Evolutionary conservation across 2,888 invertebrate species (phyloP).

Genomic region (Augochlorella aurata): DNA sequence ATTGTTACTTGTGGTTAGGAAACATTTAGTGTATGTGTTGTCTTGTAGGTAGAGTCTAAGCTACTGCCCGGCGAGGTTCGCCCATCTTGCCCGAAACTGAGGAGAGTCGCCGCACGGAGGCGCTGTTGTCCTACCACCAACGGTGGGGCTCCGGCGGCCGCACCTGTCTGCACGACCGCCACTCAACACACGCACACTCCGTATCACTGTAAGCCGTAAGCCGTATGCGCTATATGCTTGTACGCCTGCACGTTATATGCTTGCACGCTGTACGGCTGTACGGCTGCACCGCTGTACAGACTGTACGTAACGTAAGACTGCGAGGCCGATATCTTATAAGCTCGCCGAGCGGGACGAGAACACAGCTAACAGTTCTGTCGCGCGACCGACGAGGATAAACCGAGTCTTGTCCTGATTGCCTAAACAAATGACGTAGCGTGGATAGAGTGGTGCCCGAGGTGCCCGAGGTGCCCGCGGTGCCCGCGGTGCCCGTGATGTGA

Average conservation of each 20-base stretch:
- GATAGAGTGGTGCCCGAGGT: conserved; percentile 23
- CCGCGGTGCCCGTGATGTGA: neutral
- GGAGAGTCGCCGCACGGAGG: conserved; percentile 71
- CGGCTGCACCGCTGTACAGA: no score
- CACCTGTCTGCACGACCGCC: conserved; percentile 73
- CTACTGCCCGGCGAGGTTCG: conserved; percentile 81
- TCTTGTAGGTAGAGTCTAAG: conserved; percentile 81
- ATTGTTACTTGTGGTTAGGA: conserved; percentile 74
- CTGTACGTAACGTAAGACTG: conserved; percentile 1
- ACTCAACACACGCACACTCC: conserved; percentile 60
- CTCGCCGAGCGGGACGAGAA: conserved; percentile 34
- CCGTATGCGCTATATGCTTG: neutral
- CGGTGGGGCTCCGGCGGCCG: conserved; percentile 74
- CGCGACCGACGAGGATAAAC: conserved; percentile 19
- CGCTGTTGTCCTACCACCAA: conserved; percentile 63
- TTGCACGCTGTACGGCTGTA: neutral
- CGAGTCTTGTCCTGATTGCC: neutral
- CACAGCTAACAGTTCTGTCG: neutral
- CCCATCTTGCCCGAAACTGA: conserved; percentile 80
- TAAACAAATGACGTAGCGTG: conserved; percentile 39
- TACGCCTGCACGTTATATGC: neutral
- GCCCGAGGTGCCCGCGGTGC: neutral
- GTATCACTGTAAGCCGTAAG: conserved; percentile 13
- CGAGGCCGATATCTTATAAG: conserved; percentile 38
- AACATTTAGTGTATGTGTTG: conserved; percentile 77